A percentile compares a stretch with the other conserved stretches of the same genome.
These are phyloP conservation scores for Pyrgilauda ruficollis DNA, from an alignment of 2,113 vertebrate genomes.

Conservation along the genomic window DNA sequence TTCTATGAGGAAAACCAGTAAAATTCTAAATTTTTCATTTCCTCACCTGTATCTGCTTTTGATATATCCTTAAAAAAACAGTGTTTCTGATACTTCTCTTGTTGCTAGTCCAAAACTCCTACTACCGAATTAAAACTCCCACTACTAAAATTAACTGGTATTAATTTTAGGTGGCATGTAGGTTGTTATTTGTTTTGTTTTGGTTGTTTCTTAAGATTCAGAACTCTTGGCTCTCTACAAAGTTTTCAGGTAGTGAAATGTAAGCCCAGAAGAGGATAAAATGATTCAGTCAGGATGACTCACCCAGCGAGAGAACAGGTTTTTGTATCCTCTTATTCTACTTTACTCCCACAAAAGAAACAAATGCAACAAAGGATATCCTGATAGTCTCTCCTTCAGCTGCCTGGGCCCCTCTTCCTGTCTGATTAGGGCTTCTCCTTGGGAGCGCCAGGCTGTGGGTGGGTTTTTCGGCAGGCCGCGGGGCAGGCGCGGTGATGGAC, in stretches of 20 bases:
- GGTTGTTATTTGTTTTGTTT: background rate
- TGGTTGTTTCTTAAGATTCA: background rate
- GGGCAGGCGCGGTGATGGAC: rapidly evolving
- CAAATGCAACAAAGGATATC: background rate
- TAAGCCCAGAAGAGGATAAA: background rate
- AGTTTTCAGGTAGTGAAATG: background rate
- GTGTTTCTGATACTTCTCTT: background rate
- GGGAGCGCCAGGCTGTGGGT: background rate
- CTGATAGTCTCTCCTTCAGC: background rate
- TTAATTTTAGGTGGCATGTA: background rate
- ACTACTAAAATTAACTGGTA: background rate
- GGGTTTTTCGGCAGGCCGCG: rapidly evolving
- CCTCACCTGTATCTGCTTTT: background rate
- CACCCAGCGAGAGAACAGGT: background rate
- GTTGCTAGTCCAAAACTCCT: background rate
- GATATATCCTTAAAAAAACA: background rate
- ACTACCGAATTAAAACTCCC: background rate
- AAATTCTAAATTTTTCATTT: background rate
- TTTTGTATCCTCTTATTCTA: background rate
- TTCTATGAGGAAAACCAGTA: background rate
- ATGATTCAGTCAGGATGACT: background rate
- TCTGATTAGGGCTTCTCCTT: background rate
- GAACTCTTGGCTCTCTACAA: background rate
- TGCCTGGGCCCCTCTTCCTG: rapidly evolving
- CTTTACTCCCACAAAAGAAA: background rate